These are phyloP conservation scores for Chunga burmeisteri DNA, from an alignment of 2,113 vertebrate genomes.

Conservation along the genomic window DNA sequence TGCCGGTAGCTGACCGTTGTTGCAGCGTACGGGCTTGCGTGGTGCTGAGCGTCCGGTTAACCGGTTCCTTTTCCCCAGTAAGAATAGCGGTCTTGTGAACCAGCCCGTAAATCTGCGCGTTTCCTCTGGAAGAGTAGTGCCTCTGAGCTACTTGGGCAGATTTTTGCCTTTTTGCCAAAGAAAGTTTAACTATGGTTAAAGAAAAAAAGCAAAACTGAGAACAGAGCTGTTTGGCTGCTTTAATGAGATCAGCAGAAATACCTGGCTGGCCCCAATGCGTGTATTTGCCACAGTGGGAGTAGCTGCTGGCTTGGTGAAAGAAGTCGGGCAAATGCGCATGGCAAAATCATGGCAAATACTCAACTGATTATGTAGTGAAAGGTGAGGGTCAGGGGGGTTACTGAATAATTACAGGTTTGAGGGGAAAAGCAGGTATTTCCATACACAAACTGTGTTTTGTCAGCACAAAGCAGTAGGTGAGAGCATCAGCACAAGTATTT, in stretches of 20 bases:
- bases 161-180: neutral
- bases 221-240: neutral
- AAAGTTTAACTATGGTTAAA: neutral
- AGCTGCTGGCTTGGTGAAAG: neutral
- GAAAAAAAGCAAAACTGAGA: neutral
- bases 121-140: neutral
- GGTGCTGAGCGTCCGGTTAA: neutral
- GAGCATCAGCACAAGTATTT: neutral
- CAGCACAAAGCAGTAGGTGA: neutral
- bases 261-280: fast-evolving
- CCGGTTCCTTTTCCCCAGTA: fast-evolving
- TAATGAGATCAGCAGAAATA: neutral
- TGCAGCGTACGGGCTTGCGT: fast-evolving
- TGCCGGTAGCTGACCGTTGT: neutral
- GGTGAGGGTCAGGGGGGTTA: neutral
- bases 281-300: fast-evolving
- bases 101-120: fast-evolving
- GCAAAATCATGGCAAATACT: neutral
- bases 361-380: neutral
- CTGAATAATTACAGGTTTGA: neutral
- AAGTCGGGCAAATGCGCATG: fast-evolving
- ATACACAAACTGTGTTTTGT: neutral
- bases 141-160: neutral
- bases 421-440: neutral
- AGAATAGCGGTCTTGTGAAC: neutral